Percentiles rank a stretch among this genome's conserved stretches.
phyloP scores from a whole-genome alignment of 2,888 invertebrate species.

The Tanypteryx hageni region DNA sequence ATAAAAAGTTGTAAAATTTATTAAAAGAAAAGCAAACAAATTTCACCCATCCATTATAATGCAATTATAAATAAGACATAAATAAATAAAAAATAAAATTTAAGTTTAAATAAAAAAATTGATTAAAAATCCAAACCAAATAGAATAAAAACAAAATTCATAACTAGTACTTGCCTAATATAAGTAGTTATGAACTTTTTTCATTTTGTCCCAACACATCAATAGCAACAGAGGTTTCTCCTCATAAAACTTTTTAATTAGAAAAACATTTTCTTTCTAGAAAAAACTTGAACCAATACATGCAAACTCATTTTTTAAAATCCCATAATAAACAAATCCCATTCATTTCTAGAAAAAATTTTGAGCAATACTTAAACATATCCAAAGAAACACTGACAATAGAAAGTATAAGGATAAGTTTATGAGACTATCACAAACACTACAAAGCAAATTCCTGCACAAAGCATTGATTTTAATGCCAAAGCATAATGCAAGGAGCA shows the following conservation, averaged over 20 bases:
- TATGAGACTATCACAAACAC: neutral
- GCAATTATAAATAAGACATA: no score
- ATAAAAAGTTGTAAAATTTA: neutral
- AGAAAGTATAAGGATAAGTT: neutral
- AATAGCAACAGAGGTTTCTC: no score
- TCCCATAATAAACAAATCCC: neutral
- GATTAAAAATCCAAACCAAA: neutral
- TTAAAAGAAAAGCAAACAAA: neutral
- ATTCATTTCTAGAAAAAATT: neutral
- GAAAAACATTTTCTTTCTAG: no score
- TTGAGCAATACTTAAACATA: neutral
- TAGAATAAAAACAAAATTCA: neutral
- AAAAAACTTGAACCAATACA: no score
- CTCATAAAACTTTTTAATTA: no score
- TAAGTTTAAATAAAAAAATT: neutral
- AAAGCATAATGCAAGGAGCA: constrained; percentile 1
- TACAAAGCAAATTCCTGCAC: neutral
- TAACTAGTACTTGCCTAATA: no score
- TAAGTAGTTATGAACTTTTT: no score
- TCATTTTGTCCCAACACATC: no score
- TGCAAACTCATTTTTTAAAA: neutral
- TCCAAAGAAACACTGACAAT: neutral
- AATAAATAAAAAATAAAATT: no score
- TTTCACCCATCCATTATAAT: no score
- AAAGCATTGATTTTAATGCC: neutral